phyloP scores from a whole-genome alignment of 2,888 invertebrate species.

The Rhopalosiphum nymphaeae region DNA sequence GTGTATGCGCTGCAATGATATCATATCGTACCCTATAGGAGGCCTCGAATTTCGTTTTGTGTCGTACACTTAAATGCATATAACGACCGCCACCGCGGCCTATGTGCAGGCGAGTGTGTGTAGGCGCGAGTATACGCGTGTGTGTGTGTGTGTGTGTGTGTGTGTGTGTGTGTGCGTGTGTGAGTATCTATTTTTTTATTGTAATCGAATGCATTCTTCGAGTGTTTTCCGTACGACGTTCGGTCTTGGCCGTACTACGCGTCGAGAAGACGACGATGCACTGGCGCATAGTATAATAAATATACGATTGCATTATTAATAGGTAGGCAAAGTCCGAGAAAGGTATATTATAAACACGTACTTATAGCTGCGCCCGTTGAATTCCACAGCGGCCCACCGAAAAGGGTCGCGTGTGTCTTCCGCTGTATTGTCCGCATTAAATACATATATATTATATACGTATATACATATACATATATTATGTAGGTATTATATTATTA shows the following conservation, averaged over 20 bases:
- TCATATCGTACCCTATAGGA: conserved; percentile 4
- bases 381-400: conserved; percentile 40
- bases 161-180: neutral
- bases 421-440: conserved; percentile 23
- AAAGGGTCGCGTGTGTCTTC: conserved; percentile 43
- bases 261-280: neutral
- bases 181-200: neutral
- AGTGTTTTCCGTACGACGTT: neutral
- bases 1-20: neutral
- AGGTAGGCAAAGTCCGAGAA: conserved; percentile 13
- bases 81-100: neutral
- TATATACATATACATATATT: neutral
- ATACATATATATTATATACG: neutral
- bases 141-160: neutral
- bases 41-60: conserved; percentile 21
- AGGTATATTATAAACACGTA: neutral
- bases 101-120: neutral
- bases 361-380: conserved; percentile 33
- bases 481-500: neutral
- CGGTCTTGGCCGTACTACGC: neutral
- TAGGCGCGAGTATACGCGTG: neutral
- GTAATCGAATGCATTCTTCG: conserved; percentile 20
- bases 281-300: neutral
- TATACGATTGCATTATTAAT: neutral
- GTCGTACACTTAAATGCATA: neutral